These are phyloP conservation scores for Dendrolimus pini DNA, from an alignment of 2,888 invertebrate species.

Conservation along the genomic window DNA sequence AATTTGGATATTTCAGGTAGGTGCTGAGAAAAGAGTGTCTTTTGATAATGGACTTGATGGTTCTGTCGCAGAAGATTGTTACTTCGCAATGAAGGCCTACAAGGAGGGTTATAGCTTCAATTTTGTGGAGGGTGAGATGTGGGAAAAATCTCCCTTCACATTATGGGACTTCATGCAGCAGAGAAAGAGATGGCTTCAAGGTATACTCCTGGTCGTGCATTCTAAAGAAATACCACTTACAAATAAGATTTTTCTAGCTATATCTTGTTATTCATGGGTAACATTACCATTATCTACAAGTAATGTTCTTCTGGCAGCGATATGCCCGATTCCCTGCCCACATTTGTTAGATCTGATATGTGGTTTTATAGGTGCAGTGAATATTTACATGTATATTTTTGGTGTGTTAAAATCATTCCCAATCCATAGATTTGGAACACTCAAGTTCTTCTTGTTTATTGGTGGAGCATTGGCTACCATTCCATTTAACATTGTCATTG, in stretches of 20 bases:
- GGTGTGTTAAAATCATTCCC: conserved; percentile 98
- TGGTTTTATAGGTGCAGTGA: conserved; percentile 94
- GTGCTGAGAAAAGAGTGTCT: conserved; percentile 93
- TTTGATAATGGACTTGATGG: conserved; percentile 98
- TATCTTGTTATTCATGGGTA: conserved; percentile 97
- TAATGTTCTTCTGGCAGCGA: conserved; percentile 88
- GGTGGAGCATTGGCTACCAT: conserved; percentile 92
- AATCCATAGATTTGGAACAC: conserved; percentile 88
- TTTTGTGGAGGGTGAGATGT: conserved; percentile 99
- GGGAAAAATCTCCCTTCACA: conserved; percentile 98
- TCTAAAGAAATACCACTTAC: conserved; percentile 87
- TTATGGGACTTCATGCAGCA: conserved; percentile 97
- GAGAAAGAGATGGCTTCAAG: conserved; percentile 96
- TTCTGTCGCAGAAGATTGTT: conserved; percentile 98
- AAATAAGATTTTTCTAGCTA: conserved; percentile 87
- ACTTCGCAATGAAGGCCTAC: conserved; percentile 97
- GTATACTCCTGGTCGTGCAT: conserved; percentile 92
- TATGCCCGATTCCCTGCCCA: conserved; percentile 93
- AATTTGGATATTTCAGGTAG: conserved; percentile 77
- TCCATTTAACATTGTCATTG: conserved; percentile 95
- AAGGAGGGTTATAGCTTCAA: conserved; percentile 94
- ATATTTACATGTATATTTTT: conserved; percentile 98
- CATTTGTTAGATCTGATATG: conserved; percentile 89
- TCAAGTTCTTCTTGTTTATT: conserved; percentile 87
- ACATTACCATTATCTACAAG: conserved; percentile 95